Conservation (phyloP, 2,113 vertebrate species). For the Lagopus leucura region DNA sequence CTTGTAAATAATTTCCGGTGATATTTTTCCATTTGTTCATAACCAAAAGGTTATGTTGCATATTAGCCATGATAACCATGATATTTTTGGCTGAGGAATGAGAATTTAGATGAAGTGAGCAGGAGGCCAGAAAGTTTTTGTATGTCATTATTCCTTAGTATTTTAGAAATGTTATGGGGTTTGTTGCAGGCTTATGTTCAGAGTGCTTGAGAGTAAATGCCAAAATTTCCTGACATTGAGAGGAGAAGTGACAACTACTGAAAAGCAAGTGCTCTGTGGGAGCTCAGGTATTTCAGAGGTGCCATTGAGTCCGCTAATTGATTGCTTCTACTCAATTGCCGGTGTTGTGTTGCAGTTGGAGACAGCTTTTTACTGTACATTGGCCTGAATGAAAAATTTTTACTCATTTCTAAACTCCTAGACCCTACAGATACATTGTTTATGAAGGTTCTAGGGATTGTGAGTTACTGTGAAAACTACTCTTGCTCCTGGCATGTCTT, state of each 20-base stretch:
- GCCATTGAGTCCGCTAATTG: background rate
- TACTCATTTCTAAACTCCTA: background rate
- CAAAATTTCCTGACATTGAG: background rate
- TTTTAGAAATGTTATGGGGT: background rate
- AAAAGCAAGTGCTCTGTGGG: background rate
- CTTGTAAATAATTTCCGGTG: background rate
- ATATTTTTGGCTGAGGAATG: background rate
- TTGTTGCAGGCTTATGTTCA: background rate
- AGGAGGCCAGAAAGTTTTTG: background rate
- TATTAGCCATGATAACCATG: background rate
- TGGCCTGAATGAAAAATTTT: background rate
- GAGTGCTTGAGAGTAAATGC: background rate
- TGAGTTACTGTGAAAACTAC: background rate
- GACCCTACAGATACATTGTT: background rate
- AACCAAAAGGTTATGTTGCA: background rate
- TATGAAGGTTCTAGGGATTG: background rate
- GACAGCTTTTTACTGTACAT: background rate
- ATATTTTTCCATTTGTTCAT: background rate
- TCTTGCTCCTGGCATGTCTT: background rate
- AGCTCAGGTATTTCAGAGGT: constrained; percentile 17
- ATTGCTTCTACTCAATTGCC: background rate
- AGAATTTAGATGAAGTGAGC: background rate
- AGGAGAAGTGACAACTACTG: background rate
- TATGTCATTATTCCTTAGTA: background rate
- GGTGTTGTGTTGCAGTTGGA: background rate